These are phyloP conservation scores for Macaria notata DNA, from an alignment of 2,888 invertebrate genomes.

Conservation along the genomic window DNA sequence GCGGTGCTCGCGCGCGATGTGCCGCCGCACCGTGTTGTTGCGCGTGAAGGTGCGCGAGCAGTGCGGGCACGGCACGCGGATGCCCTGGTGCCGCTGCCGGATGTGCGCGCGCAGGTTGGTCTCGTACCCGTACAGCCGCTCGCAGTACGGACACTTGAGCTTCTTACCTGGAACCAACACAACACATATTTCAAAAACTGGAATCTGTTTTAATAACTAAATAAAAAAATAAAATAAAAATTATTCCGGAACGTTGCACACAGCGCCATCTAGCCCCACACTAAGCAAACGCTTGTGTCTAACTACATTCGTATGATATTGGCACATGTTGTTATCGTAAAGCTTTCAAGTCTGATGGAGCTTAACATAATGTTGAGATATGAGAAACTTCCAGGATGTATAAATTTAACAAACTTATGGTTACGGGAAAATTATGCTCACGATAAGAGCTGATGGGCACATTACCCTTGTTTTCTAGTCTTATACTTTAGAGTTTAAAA, in stretches of 20 bases:
- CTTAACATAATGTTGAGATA: not conserved
- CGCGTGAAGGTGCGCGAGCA: constrained; percentile 95
- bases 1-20: constrained; percentile 95
- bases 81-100: constrained; percentile 95
- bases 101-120: constrained; percentile 96
- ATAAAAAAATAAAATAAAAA: not conserved
- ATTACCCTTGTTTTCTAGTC: too few relatives aligned
- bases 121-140: constrained; percentile 95
- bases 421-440: too few relatives aligned
- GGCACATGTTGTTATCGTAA: not conserved
- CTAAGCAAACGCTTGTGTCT: too few relatives aligned
- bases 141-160: constrained; percentile 95
- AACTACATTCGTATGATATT: not conserved
- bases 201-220: too few relatives aligned
- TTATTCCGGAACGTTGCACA: too few relatives aligned
- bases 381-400: too few relatives aligned
- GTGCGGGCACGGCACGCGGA: constrained; percentile 94
- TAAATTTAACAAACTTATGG: too few relatives aligned
- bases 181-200: too few relatives aligned
- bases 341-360: not conserved
- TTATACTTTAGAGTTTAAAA: too few relatives aligned
- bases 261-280: too few relatives aligned
- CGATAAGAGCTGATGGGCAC: too few relatives aligned
- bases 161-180: constrained; percentile 88
- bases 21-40: constrained; percentile 95